Conservation (phyloP, 2,113 vertebrate species). For the Chrysemys picta region DNA sequence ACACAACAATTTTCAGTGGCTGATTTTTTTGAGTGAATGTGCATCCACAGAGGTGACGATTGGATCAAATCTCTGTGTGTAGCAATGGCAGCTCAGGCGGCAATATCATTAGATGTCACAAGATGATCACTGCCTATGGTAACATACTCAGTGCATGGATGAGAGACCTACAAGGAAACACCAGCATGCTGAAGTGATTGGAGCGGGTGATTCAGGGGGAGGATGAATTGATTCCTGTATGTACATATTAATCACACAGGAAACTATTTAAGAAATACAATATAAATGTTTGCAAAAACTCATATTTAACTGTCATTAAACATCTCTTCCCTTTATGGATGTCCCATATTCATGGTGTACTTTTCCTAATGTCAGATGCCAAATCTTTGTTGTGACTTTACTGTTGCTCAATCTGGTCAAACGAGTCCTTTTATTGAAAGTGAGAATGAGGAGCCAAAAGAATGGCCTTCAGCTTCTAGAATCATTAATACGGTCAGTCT, state of each 20-base stretch:
- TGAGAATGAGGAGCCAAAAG: constrained; percentile 66
- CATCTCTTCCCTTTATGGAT: background rate
- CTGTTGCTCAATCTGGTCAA: constrained; percentile 72
- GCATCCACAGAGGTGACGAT: background rate
- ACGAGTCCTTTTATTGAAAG: constrained; percentile 56
- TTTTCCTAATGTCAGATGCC: background rate
- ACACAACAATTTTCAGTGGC: background rate
- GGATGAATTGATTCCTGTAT: background rate
- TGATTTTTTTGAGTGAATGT: background rate
- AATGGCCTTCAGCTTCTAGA: constrained; percentile 65
- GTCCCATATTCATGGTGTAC: background rate
- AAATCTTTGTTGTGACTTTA: background rate
- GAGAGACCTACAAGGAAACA: background rate
- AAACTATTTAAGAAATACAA: background rate
- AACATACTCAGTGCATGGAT: background rate
- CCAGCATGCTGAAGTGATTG: background rate
- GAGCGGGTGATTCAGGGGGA: background rate
- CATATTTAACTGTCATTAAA: background rate
- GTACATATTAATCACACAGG: background rate
- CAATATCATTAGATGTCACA: background rate
- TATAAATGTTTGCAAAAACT: background rate
- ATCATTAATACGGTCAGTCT: constrained; percentile 82
- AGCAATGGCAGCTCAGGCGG: background rate
- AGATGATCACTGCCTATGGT: background rate
- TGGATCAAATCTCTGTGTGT: background rate